These are phyloP conservation scores for Manis javanica DNA, from an alignment of 2,797 vertebrate genomes.

Conservation along the genomic window DNA sequence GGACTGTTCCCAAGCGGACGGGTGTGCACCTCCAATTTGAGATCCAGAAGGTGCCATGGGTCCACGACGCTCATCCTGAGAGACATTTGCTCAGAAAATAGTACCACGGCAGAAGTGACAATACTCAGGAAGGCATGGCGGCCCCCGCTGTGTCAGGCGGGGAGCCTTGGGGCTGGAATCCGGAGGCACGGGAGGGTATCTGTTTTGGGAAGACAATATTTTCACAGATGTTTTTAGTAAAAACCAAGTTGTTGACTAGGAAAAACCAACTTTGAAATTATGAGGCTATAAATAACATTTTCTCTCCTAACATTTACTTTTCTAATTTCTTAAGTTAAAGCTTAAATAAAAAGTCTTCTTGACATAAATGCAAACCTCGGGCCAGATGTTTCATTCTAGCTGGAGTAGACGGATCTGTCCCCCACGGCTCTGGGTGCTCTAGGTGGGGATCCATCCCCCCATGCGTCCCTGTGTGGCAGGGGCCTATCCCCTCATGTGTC, in stretches of 20 bases:
- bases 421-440: neutral
- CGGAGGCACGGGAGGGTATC: neutral
- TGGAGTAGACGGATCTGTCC: neutral
- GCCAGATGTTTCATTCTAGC: neutral
- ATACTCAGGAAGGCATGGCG: neutral
- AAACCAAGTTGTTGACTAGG: neutral
- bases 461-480: neutral
- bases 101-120: neutral
- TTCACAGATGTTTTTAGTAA: neutral
- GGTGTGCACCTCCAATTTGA: neutral
- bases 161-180: neutral
- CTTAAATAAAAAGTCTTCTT: neutral
- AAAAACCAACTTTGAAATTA: neutral
- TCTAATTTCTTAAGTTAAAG: neutral
- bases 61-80: neutral
- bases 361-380: neutral
- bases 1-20: neutral
- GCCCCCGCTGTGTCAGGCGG: neutral
- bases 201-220: constrained; percentile 1
- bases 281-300: neutral
- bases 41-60: neutral
- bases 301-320: neutral
- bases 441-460: neutral
- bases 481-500: too few species aligned
- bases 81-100: neutral